Conservation (phyloP, 2,888 invertebrate genomes). For the Agrochola macilenta region DNA sequence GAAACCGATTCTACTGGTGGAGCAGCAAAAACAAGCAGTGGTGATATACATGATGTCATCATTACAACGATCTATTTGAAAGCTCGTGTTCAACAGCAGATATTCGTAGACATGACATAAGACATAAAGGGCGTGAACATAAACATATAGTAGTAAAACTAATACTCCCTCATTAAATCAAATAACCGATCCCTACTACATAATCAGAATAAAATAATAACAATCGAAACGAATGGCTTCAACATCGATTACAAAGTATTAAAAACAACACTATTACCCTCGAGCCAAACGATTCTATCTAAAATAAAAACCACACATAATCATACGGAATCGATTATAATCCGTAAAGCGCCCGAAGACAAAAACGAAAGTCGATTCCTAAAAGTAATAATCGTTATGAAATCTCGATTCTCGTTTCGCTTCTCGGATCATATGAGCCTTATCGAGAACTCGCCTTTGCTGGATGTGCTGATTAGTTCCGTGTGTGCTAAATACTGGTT, state of each 20-base stretch:
- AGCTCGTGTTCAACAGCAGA: background rate
- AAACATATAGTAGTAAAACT: slow-evolving; percentile 28
- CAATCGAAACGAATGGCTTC: slow-evolving; percentile 46
- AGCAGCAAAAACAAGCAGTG: no score
- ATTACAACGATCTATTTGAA: background rate
- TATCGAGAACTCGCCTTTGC: slow-evolving; percentile 53
- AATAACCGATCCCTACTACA: slow-evolving; percentile 33
- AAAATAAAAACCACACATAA: slow-evolving; percentile 65
- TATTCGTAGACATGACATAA: background rate
- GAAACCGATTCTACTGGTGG: no score
- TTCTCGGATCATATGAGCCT: slow-evolving; percentile 49
- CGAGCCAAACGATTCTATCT: slow-evolving; percentile 63
- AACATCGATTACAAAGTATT: slow-evolving; percentile 46
- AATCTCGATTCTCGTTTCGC: slow-evolving; percentile 63
- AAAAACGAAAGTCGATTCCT: slow-evolving; percentile 65
- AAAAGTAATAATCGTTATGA: slow-evolving; percentile 67
- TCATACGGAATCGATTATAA: slow-evolving; percentile 65
- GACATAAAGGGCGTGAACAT: slow-evolving; percentile 22
- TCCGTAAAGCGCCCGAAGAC: slow-evolving; percentile 64
- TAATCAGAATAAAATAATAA: slow-evolving; percentile 51
- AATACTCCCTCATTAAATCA: slow-evolving; percentile 48
- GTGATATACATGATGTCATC: background rate
- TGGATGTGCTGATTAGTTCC: slow-evolving; percentile 60
- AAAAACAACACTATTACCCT: slow-evolving; percentile 48
- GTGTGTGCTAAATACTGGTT: slow-evolving; percentile 44